These are phyloP conservation scores for Neomicropteryx cornuta DNA, from an alignment of 1,140 invertebrate species.

Conservation along the genomic window DNA sequence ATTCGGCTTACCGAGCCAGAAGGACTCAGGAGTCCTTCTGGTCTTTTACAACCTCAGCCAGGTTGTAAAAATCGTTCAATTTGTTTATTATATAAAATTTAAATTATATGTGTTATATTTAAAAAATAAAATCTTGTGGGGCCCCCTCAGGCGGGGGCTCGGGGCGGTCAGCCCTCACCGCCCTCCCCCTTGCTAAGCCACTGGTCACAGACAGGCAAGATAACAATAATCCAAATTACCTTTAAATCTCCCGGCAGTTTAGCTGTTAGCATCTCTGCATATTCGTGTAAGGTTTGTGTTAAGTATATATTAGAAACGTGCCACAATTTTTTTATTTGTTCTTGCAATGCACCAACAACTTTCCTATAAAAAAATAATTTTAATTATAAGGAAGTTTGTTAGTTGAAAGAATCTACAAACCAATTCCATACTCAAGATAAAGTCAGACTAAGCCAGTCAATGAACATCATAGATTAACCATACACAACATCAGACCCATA, in stretches of 20 bases:
- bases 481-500: neutral
- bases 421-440: slow-evolving; percentile 14
- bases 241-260: slow-evolving; percentile 82
- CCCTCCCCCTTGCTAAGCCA: no score
- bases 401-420: neutral
- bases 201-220: no score
- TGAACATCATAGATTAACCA: neutral
- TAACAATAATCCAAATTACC: no score
- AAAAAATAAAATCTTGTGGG: no score
- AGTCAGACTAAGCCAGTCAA: slow-evolving; percentile 3
- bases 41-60: no score
- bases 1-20: no score
- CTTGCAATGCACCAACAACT: slow-evolving; percentile 61
- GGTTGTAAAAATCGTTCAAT: no score
- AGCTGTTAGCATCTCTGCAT: slow-evolving; percentile 65
- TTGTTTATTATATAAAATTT: no score
- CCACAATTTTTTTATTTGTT: slow-evolving; percentile 76
- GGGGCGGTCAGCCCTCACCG: no score
- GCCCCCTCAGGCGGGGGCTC: no score
- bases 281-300: slow-evolving; percentile 84
- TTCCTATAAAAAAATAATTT: slow-evolving; percentile 40
- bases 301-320: slow-evolving; percentile 89
- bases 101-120: no score
- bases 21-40: no score
- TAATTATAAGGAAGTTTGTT: neutral